Evolutionary conservation across 2,888 invertebrate species (phyloP), one percentile per base, ranked within the genome.

Genomic region (Harpalus rufipes): DNA sequence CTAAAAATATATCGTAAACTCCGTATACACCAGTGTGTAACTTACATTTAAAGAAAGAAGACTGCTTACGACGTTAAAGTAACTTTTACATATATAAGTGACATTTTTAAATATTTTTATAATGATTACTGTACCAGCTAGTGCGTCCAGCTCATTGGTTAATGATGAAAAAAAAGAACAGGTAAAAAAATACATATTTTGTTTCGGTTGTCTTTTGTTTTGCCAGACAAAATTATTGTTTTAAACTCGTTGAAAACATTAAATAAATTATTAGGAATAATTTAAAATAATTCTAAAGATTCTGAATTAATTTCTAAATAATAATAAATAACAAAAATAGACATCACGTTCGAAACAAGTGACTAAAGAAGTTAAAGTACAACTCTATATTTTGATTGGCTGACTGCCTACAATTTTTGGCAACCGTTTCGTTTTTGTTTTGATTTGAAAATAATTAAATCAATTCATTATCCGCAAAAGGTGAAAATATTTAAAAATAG

Each of bases 91-190:
- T 32, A 32, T 32, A 1, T 1, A 32, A 32, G 32, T 32, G 32
- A 32, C 32, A 3, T 32, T 32, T 32, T 32, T 4, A 32, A 32
- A 32, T 32, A 32, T 32, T 32, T 32, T 32, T 32, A 58, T 4
- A 12, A 78, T 78, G 78, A 78, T 78, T 58, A 78, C 8, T 32
- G 56, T 78, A 6, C 78, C 78, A 10, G 56, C 58, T 0, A 58
- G 12, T 12, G 56, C 32, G 0, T 78, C 78, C 3, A 78, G 78
- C 56, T 58, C 78, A 21, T 58, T 78, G 18, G 58, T 78, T 10
- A 58, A n/a, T 6, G 7, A 7, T 1, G 32, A 56, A 18, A 78
- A 58, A 12, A 58, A 78, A 16, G 78, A 56, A 25, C 78, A 78
- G 78, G 78, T 78, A 58, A 39, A 7, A 1, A 63, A 25, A 7